These are phyloP conservation scores for Drosophila diplacantha DNA, from an alignment of 2,888 invertebrate genomes.

Conservation along the genomic window DNA sequence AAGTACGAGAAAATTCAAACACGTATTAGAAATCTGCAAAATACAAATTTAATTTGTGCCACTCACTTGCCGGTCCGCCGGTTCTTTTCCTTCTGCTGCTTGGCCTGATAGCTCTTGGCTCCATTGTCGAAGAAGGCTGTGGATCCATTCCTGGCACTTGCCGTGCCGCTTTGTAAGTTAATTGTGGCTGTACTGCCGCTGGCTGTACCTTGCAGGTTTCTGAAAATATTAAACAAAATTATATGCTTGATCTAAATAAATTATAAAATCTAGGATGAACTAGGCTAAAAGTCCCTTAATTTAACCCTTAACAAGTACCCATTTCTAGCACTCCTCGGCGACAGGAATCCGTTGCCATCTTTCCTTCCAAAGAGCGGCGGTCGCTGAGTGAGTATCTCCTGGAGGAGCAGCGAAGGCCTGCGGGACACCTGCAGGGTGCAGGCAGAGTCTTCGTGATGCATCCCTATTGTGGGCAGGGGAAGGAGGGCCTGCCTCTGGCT, in stretches of 20 bases:
- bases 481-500: constrained; percentile 64
- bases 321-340: constrained; percentile 54
- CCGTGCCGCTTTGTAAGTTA: constrained; percentile 64
- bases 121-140: constrained; percentile 63
- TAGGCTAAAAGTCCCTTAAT: not conserved
- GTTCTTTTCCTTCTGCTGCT: constrained; percentile 76
- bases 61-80: constrained; percentile 79
- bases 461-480: constrained; percentile 51
- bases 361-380: constrained; percentile 82
- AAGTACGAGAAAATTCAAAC: not conserved
- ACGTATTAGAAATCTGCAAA: not conserved
- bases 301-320: constrained; percentile 61
- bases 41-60: rapidly evolving
- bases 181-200: constrained; percentile 73
- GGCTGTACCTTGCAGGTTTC: constrained; percentile 65
- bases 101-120: constrained; percentile 70
- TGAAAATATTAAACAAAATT: constrained; percentile 4
- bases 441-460: constrained; percentile 72
- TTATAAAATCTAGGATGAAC: not conserved
- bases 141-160: constrained; percentile 62
- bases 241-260: not conserved
- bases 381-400: constrained; percentile 79
- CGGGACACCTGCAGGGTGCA: constrained; percentile 76
- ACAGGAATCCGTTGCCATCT: constrained; percentile 57
- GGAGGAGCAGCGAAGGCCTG: constrained; percentile 76